phyloP scores from a whole-genome alignment of 2,888 invertebrate species.

The Caenorhabditis sulstoni region DNA sequence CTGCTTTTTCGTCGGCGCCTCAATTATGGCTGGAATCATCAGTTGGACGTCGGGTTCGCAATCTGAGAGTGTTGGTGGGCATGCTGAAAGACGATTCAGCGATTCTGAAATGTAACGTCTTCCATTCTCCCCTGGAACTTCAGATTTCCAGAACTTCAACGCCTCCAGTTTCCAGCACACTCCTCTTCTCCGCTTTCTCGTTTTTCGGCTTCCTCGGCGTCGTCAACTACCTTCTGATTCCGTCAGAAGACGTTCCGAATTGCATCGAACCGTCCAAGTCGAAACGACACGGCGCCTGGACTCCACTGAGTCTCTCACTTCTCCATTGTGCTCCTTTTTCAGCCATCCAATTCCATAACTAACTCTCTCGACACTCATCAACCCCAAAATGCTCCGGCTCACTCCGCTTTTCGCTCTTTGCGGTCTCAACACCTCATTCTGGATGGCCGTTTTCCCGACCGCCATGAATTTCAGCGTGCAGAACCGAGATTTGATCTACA shows the following conservation, averaged over 20 bases:
- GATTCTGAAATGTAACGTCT: conserved; percentile 54
- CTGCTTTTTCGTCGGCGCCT: conserved; percentile 36
- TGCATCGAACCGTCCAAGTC: conserved; percentile 62
- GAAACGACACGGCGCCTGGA: background rate
- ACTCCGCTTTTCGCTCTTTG: conserved; percentile 22
- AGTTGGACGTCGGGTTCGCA: conserved; percentile 6
- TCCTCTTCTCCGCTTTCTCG: conserved; percentile 56
- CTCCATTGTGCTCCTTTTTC: too few species aligned
- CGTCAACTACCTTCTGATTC: conserved; percentile 53
- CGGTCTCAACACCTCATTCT: conserved; percentile 52
- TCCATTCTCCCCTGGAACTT: background rate
- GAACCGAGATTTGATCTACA: conserved; percentile 36
- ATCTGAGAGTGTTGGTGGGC: background rate
- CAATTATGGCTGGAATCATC: conserved; percentile 48
- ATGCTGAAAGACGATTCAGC: conserved; percentile 43
- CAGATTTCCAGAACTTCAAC: background rate
- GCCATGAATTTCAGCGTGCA: conserved; percentile 58
- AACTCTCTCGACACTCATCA: conserved; percentile 12
- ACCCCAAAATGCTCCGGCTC: conserved; percentile 37
- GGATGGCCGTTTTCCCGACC: conserved; percentile 65
- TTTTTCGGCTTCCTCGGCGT: conserved; percentile 46
- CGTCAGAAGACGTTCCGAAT: conserved; percentile 55
- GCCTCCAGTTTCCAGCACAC: conserved; percentile 19
- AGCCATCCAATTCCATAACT: conserved; percentile 4
- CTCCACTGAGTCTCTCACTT: too few species aligned